Evolutionary conservation across 2,888 invertebrate species (phyloP), one percentile per base, ranked within the genome.

Genomic region (Sepioteuthis lessoniana): DNA sequence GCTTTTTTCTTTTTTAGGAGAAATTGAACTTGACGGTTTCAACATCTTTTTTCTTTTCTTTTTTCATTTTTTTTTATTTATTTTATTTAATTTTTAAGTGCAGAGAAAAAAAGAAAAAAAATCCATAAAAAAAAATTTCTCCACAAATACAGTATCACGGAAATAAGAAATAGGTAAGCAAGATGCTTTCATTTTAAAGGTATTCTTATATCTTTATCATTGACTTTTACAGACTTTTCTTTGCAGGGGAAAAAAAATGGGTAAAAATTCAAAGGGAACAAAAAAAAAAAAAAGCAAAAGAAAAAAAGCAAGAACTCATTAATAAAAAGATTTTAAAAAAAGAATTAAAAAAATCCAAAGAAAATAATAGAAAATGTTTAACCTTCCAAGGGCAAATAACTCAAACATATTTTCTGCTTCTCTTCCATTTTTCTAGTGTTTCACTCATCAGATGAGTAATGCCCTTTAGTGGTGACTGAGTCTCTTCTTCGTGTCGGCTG

Each of bases 311-410:
- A 76, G 35, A 35, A 76, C 76, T 76, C 76, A 76, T n/a, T 76
- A n/a, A 76, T 55, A 55, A 76, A 76, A 76, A 76, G 55, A 19
- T 28, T 55, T 55, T 50, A 21, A 50, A 50, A 50, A 50, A 10
- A 21, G 10, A 55, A 21, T 25, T 28, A 19, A 55, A 55, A 55
- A 28, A 25, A 55, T 5, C 0, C 16, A 25, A 55, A 55, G 21
- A 21, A 55, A 55, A 55, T 31, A 76, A n/a, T 35, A 76, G 7
- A 76, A 76, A 76, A n/a, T n/a, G 76, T 10, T 76, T 76, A 76
- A 76, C 76, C 76, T 76, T 76, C 76, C 76, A 76, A 76, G 76
- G 76, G 76, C 76, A 76, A 76, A 76, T 76, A 76, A 76, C 76
- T 76, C 76, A 76, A n/a, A 76, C 76, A 76, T 76, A 76, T 76